Percentiles rank a stretch among this genome's conserved stretches.
Evolutionary conservation across 1,140 invertebrate genomes (phyloP).

Genomic region (Eufriesea mexicana): DNA sequence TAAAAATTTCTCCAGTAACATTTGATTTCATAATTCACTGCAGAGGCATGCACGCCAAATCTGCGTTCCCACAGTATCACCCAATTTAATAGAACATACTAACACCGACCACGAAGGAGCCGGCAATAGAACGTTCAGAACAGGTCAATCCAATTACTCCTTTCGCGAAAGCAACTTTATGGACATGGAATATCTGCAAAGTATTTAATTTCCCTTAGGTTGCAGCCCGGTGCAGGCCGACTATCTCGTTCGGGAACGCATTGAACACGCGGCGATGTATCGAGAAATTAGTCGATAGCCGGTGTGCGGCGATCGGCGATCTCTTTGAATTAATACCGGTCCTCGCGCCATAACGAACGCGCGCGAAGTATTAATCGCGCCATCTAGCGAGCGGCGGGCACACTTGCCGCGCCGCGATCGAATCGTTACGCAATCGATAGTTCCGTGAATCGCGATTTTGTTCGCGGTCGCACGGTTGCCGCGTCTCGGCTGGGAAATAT

Average conservation of each 20-base stretch:
- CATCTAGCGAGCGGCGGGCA: neutral
- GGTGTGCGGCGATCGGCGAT: neutral
- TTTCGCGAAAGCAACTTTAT: too few relatives aligned
- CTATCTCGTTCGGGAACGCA: neutral
- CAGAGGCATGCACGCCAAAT: too few relatives aligned
- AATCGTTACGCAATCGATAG: neutral
- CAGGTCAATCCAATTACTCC: too few relatives aligned
- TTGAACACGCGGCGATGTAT: neutral
- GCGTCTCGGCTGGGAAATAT: neutral
- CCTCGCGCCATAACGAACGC: neutral
- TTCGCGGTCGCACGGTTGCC: neutral
- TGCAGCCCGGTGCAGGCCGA: too few relatives aligned
- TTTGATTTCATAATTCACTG: too few relatives aligned
- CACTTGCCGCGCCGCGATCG: neutral
- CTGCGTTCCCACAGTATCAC: too few relatives aligned
- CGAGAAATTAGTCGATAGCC: constrained; percentile 8
- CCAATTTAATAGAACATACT: too few relatives aligned
- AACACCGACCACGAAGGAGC: too few relatives aligned
- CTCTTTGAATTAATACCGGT: neutral
- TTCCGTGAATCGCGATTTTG: neutral
- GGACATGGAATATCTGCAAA: neutral
- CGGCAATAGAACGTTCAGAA: too few relatives aligned
- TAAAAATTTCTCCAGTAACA: too few relatives aligned
- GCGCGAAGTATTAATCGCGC: neutral
- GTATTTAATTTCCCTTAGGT: too few relatives aligned